These are phyloP conservation scores for Neoseiulus cucumeris DNA, from an alignment of 1,140 invertebrate genomes.

Conservation along the genomic window DNA sequence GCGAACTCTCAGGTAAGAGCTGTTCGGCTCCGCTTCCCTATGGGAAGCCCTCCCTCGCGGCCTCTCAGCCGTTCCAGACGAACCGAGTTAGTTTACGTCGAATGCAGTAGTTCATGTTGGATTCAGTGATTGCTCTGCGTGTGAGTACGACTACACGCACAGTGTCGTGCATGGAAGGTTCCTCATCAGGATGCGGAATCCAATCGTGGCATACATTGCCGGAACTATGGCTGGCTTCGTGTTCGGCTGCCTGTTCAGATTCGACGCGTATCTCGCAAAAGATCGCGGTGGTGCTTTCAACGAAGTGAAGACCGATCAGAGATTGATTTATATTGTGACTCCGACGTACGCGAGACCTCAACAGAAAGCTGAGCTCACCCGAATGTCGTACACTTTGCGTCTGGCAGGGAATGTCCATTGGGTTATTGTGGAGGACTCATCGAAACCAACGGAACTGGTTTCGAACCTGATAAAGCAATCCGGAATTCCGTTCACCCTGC, in stretches of 20 bases:
- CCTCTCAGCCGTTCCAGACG: too few species aligned
- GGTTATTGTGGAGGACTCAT: constrained; percentile 80
- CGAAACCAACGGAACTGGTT: constrained; percentile 51
- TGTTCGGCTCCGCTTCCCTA: too few species aligned
- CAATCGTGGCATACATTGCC: not conserved
- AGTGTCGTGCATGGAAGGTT: too few species aligned
- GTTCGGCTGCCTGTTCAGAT: not conserved
- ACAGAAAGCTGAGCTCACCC: constrained; percentile 85
- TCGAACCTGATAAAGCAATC: constrained; percentile 52
- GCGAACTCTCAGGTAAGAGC: too few species aligned
- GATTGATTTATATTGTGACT: constrained; percentile 62
- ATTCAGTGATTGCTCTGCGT: too few species aligned
- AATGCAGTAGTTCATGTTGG: too few species aligned
- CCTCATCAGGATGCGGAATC: not conserved
- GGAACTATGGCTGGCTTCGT: not conserved
- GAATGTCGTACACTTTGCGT: constrained; percentile 67
- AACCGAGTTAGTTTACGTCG: too few species aligned
- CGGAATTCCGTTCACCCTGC: constrained; percentile 51
- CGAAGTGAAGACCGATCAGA: constrained; percentile 11
- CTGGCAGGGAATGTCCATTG: constrained; percentile 77
- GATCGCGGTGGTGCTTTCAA: too few species aligned
- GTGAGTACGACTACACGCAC: too few species aligned
- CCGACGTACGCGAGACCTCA: constrained; percentile 70
- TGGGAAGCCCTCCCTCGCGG: too few species aligned
- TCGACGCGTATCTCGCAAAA: constrained; percentile 10